Evolutionary conservation across 2,797 vertebrate genomes (phyloP), one percentile per base, ranked within the genome.

Genomic region (Fistularia commersonii): DNA sequence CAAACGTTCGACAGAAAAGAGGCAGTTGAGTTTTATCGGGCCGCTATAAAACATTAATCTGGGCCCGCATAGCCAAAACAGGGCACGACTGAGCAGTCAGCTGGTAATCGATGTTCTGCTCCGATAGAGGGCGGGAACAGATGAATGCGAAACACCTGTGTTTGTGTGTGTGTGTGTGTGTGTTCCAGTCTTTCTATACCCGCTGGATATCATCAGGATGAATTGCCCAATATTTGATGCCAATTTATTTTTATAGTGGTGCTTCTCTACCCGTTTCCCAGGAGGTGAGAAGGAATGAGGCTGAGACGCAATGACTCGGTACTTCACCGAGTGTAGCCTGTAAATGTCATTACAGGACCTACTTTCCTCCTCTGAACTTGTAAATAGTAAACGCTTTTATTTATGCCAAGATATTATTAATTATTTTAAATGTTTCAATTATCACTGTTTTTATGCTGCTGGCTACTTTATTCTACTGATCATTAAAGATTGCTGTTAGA

Each of bases 301-400:
- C 54, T 31, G 45, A 54, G 35, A 41, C 36, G 33, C 10, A 6
- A 54, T 32, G 50, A 51, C 9, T 0, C 2, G 3, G 43, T 9
- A 0, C 36, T 73, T 36, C 43, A 48, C 13, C 42, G 45, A 48
- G 31, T 54, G 50, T 3, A 46, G 36, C 23, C 7, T 36, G 9
- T 59, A 65, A 43, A 45, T 38, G 39, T 54, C 57, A 34, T 39
- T 8, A 14, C 41, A 46, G 32, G 44, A 13, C 47, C 11, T 0
- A 31, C 39, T 66, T 56, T 54, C 35, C 32, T 60, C 51, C 10
- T 14, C 41, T 48, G 36, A 44, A 32, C 11, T 42, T 87, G 82
- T 86, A 87, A 60, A 84, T 80, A 76, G 8, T 14, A 41, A 52
- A 47, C 44, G 51, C 39, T 72, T 73, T 77, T 44, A 69, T 73